Conservation (phyloP, 2,113 vertebrate genomes). For the Telmatochromis sp. region DNA sequence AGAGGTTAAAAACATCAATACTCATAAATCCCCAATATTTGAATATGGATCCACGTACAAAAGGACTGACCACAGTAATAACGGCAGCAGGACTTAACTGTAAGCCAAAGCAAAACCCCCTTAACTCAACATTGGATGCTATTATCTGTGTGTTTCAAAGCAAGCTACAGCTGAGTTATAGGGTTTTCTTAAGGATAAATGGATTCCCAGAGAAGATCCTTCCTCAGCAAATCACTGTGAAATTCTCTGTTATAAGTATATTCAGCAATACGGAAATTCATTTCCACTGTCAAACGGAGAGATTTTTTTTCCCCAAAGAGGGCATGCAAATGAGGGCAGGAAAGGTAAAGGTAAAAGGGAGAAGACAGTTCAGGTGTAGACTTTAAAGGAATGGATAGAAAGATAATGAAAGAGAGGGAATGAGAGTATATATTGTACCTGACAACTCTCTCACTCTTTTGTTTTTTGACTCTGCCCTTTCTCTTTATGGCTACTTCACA, state of each 20-base stretch:
- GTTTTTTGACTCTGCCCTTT: neutral
- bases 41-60: constrained; percentile 59
- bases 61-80: constrained; percentile 40
- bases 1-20: constrained; percentile 60
- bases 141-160: constrained; percentile 37
- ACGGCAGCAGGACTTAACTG: constrained; percentile 16
- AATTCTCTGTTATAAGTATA: constrained; percentile 11
- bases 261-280: constrained; percentile 9
- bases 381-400: neutral
- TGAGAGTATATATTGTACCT: neutral
- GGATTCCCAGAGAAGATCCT: constrained; percentile 25
- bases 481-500: constrained; percentile 42
- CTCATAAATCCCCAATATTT: constrained; percentile 59
- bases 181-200: constrained; percentile 25
- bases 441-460: neutral
- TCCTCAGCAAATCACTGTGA: constrained; percentile 26
- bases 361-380: neutral
- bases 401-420: neutral
- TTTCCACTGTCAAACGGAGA: neutral
- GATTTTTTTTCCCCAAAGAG: neutral
- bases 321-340: constrained; percentile 3
- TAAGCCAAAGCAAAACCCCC: constrained; percentile 28
- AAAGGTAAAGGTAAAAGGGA: neutral
- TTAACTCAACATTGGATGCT: constrained; percentile 21
- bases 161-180: constrained; percentile 5